These are phyloP conservation scores for Urocitellus parryii DNA, from an alignment of 2,113 vertebrate species.

Conservation along the genomic window DNA sequence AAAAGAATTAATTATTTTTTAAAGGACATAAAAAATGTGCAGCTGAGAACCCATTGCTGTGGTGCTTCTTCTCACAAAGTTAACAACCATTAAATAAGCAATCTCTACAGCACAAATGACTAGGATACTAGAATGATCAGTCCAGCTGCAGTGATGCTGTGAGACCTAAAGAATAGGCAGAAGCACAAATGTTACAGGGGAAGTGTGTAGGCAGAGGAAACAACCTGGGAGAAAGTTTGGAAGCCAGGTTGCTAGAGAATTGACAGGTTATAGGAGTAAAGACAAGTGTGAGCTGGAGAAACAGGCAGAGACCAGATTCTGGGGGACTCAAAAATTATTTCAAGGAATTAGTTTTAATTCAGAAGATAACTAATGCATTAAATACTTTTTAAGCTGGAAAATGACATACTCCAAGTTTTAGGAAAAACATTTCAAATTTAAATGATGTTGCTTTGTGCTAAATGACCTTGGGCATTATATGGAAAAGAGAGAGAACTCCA, in stretches of 20 bases:
- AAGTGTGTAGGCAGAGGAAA: neutral
- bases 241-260: neutral
- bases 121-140: neutral
- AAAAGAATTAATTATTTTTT: neutral
- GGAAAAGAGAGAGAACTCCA: neutral
- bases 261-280: rapidly evolving
- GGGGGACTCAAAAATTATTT: neutral
- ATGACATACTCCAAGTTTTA: neutral
- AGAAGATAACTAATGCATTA: neutral
- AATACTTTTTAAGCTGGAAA: neutral
- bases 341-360: neutral
- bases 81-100: neutral
- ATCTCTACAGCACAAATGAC: neutral
- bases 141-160: neutral
- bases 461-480: neutral
- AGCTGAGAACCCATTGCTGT: neutral
- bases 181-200: neutral
- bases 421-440: neutral
- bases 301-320: neutral
- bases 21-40: neutral
- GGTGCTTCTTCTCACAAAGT: neutral
- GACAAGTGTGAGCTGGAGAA: neutral
- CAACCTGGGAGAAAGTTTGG: neutral
- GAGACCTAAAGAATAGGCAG: neutral
- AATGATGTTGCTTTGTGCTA: neutral